phyloP scores from a whole-genome alignment of 1,140 invertebrate genomes.

The Leptinotarsa texana region DNA sequence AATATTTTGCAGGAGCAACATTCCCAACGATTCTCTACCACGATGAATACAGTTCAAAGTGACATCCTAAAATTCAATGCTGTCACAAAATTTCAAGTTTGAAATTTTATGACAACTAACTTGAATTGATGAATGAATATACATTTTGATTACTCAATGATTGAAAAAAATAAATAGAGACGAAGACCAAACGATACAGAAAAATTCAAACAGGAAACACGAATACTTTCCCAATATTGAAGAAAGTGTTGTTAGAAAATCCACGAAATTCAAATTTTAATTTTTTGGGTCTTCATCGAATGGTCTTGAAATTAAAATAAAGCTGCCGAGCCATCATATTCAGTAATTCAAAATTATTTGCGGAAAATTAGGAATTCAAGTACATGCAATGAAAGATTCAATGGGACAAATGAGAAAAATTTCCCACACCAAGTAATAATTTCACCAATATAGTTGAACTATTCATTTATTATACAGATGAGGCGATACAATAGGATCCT shows the following conservation, averaged over 20 bases:
- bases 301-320: constrained; percentile 11
- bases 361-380: constrained; percentile 31
- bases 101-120: too few relatives aligned
- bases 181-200: too few relatives aligned
- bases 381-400: constrained; percentile 12
- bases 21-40: background rate
- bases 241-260: too few relatives aligned
- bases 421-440: constrained; percentile 28
- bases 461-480: too few relatives aligned
- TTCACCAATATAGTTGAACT: background rate
- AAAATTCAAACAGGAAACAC: too few relatives aligned
- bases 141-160: too few relatives aligned
- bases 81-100: too few relatives aligned
- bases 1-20: constrained; percentile 6
- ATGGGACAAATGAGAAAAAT: background rate
- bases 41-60: background rate
- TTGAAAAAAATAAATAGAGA: too few relatives aligned
- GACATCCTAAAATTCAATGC: background rate
- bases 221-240: too few relatives aligned
- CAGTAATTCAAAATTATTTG: constrained; percentile 40
- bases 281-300: background rate
- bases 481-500: background rate
- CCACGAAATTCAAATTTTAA: too few relatives aligned
- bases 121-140: too few relatives aligned
- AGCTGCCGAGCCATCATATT: constrained; percentile 45